Evolutionary conservation across 2,888 invertebrate genomes (phyloP), one percentile per base, ranked within the genome.

Genomic region (Mimachlamys varia): DNA sequence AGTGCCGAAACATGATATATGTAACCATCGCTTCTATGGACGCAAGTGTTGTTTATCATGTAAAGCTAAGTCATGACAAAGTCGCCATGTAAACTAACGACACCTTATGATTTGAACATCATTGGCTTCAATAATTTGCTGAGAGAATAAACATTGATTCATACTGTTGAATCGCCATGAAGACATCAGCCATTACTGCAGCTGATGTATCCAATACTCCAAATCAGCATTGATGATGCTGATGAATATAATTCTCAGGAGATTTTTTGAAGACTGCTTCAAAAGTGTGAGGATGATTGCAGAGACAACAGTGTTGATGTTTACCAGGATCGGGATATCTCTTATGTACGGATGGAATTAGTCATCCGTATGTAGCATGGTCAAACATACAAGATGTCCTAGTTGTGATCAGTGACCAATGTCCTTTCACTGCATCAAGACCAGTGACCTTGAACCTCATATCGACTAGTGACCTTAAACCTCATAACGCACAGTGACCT

Each of bases 21-120:
- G 95, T 93, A 89, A 92, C 88, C 94, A 95, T 91, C 90, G 91
- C n/a, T 95, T 94, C 92, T 95, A 95, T 92, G 94, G 95, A 88
- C 93, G 92, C 88, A 93, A 94, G 89, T 95, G 95, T 88, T 95
- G 95, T 90, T 90, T 89, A 17, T 94, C 95, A 13, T 95, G 95
- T 89, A 89, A 76, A 76, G 7, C 76, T 33, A 76, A 76, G 33
- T 27, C 33, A 76, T 76, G 76, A 76, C 76, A 3, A 1, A 10
- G 12, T 33, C 76, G 10, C 10, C 22, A 33, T 27, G 12, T 27
- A 27, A 76, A 22, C 27, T 76, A 76, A 76, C 12, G 3, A 76
- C 7, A 76, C 7, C 33, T 12, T 22, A 13, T 10, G 33, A 27
- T 27, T 5, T 5, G 76, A 62, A 2, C 7, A 44, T 22, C 10